Evolutionary conservation across 2,113 vertebrate genomes (phyloP).

Genomic region (Hyperopisus bebe): DNA sequence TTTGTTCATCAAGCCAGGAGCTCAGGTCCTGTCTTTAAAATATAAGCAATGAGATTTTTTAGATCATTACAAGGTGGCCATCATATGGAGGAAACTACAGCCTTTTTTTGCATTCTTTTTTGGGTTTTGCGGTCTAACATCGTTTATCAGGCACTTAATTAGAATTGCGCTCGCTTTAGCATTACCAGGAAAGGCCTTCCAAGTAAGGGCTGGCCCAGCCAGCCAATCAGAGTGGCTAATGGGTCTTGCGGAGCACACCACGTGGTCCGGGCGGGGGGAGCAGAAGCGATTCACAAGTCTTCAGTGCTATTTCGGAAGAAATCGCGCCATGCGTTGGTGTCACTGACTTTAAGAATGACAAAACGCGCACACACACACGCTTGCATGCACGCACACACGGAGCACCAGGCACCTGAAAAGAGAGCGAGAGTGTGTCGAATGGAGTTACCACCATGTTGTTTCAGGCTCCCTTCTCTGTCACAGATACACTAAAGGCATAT

Average conservation of each 20-base stretch:
- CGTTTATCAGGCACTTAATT: slow-evolving; percentile 26
- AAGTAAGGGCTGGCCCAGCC: slow-evolving; percentile 8
- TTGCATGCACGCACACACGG: neutral
- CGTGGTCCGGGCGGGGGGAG: neutral
- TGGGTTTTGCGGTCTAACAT: slow-evolving; percentile 16
- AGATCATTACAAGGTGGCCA: neutral
- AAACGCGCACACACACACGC: neutral
- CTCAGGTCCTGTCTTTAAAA: neutral
- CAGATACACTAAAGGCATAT: neutral
- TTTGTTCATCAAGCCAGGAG: neutral
- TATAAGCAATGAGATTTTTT: neutral
- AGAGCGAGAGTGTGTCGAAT: neutral
- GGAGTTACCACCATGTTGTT: neutral
- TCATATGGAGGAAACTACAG: neutral
- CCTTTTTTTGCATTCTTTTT: slow-evolving; percentile 17
- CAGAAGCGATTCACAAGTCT: neutral
- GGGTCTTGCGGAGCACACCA: neutral
- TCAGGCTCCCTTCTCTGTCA: neutral
- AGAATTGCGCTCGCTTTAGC: neutral
- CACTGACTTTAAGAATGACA: neutral
- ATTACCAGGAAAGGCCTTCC: slow-evolving; percentile 19
- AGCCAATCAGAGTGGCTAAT: neutral
- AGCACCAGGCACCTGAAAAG: neutral
- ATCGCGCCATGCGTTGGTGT: neutral
- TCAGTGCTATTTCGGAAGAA: neutral